Percentiles rank a stretch among this genome's conserved stretches.
phyloP scores from a whole-genome alignment of 2,113 vertebrate genomes.

The Macrotus californicus region DNA sequence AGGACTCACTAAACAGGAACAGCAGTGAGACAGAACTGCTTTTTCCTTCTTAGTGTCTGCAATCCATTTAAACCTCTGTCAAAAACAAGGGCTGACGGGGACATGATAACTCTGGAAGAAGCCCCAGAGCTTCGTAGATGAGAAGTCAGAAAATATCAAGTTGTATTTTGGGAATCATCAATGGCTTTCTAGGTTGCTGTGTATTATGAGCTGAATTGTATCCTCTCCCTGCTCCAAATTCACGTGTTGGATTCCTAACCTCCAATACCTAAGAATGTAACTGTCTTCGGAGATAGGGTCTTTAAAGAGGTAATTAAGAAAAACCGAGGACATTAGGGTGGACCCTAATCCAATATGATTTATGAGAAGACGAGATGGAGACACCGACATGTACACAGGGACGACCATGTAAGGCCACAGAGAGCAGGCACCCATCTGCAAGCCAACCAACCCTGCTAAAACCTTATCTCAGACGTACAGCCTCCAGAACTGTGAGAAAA shows the following conservation, averaged over 20 bases:
- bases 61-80: slow-evolving; percentile 39
- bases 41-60: neutral
- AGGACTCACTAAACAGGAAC: neutral
- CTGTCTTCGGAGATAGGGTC: neutral
- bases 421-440: neutral
- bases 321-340: neutral
- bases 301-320: neutral
- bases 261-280: neutral
- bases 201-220: neutral
- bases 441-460: too few species aligned
- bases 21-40: neutral
- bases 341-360: neutral
- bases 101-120: neutral
- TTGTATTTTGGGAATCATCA: slow-evolving; percentile 23
- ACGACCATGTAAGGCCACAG: neutral
- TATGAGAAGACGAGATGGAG: neutral
- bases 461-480: neutral
- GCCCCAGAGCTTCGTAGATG: neutral
- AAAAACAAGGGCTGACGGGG: neutral
- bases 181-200: neutral
- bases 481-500: neutral
- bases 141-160: slow-evolving; percentile 2
- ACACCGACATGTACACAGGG: rapidly evolving
- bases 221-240: neutral
- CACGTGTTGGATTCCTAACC: neutral